phyloP scores from a whole-genome alignment of 2,113 vertebrate genomes.

The Macquaria ambigua region DNA sequence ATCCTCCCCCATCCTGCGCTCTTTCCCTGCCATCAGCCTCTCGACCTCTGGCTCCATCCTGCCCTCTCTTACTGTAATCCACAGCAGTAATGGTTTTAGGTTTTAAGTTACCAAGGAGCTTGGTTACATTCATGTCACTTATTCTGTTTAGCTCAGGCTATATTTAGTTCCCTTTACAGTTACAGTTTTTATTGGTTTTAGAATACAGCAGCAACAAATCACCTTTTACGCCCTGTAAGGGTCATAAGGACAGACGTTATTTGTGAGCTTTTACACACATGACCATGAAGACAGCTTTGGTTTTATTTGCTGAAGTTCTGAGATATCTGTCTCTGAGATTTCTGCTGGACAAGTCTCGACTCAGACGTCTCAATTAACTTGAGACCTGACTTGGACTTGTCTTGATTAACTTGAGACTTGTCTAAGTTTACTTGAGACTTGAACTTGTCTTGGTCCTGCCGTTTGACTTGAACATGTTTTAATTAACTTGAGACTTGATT shows the following conservation, averaged over 20 bases:
- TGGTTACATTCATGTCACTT: slow-evolving; percentile 5
- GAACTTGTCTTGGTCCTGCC: no score
- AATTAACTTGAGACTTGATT: no score
- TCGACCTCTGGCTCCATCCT: slow-evolving; percentile 33
- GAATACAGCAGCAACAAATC: neutral
- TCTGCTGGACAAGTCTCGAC: no score
- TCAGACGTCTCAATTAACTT: no score
- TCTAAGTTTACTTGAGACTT: no score
- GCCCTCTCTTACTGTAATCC: slow-evolving; percentile 47
- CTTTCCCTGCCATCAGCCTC: slow-evolving; percentile 39
- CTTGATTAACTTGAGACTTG: no score
- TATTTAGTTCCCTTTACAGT: neutral
- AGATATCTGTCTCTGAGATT: neutral
- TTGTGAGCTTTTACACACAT: neutral
- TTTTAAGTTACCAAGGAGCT: slow-evolving; percentile 39
- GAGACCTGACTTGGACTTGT: no score
- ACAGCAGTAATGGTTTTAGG: slow-evolving; percentile 22
- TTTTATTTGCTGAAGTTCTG: neutral
- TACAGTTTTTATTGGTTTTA: neutral
- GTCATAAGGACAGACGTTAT: neutral
- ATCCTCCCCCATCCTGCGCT: slow-evolving; percentile 17
- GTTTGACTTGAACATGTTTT: no score
- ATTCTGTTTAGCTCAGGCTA: slow-evolving; percentile 4
- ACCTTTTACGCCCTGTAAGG: neutral
- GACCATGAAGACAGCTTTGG: neutral